Evolutionary conservation across 2,888 invertebrate species (phyloP), one percentile per base, ranked within the genome.

Genomic region (Lepidocyrtinus sp.): DNA sequence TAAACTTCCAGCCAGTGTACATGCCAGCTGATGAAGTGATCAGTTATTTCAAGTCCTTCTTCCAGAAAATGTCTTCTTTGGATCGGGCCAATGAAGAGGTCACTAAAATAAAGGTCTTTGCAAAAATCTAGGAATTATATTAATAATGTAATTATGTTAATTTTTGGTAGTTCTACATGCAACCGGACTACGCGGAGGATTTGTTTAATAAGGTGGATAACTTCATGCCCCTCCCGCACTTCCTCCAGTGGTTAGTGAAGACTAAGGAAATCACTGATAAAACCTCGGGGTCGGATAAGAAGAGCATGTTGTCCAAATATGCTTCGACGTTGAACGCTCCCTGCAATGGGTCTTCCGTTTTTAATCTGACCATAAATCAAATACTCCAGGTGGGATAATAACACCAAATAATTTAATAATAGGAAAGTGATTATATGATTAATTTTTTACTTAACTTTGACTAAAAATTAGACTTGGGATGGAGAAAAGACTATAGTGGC

Each of bases 261-360:
- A 71, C 71, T 0, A 71, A 62, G 17, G 19, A 27, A 1, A 71
- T 71, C 15, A 71, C 71, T 0, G 71, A 71, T 22, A 71, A 36
- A 9, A 7, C 19, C 0, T n/a, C n/a, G n/a, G 27, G 27, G 1
- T 9, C 3, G 1, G 9, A 2, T 1, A 24, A 46, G 0, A 19
- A 1, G n/a, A 19, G 26, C 1, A 5, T 59, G 24, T 21, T 70
- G 2, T 7, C 59, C 1, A 1, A 7, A n/a, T 71, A 71, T 21
- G 21, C 5, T 0, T 15, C 22, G 1, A 5, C 5, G 1, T 5
- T 71, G 3, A 71, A 71, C 7, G 36, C 24, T 7, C 1, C 1
- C 0, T 71, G 71, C 17, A 22, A 2, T 9, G 21, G 1, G 1
- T 9, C 12, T 1, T 61, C 71, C 0, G 45, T 71, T 21, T 71